phyloP scores from a whole-genome alignment of 2,888 invertebrate species.

The Melieria crassipennis region DNA sequence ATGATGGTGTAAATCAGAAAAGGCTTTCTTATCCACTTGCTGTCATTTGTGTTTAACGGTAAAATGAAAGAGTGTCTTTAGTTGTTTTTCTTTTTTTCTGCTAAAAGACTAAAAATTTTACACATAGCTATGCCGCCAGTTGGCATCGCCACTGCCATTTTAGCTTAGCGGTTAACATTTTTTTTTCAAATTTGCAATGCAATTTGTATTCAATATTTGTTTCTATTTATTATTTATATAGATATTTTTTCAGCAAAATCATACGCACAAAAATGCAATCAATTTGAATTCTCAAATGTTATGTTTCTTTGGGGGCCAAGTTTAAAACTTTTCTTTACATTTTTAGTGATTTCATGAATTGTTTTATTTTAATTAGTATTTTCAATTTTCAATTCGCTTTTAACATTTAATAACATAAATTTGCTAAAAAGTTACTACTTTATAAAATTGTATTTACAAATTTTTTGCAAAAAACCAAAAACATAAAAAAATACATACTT shows the following conservation, averaged over 20 bases:
- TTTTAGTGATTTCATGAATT: slow-evolving; percentile 31
- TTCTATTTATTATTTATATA: neutral
- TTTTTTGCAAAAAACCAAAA: slow-evolving; percentile 8
- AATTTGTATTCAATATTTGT: slow-evolving; percentile 1
- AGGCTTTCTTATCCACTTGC: neutral
- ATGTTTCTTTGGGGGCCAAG: slow-evolving; percentile 14
- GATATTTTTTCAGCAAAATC: neutral
- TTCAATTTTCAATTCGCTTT: too few relatives aligned
- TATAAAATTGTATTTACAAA: slow-evolving; percentile 6
- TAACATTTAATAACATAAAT: slow-evolving; percentile 15
- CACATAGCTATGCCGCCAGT: neutral
- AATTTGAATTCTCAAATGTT: too few relatives aligned
- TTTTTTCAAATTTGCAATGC: too few relatives aligned
- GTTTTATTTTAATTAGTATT: slow-evolving; percentile 15
- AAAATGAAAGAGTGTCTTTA: slow-evolving; percentile 4
- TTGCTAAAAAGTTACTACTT: slow-evolving; percentile 27
- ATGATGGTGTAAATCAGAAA: slow-evolving; percentile 60
- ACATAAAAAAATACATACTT: slow-evolving; percentile 26
- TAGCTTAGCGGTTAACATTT: too few relatives aligned
- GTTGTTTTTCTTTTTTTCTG: neutral
- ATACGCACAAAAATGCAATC: too few relatives aligned
- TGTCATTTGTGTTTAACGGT: neutral
- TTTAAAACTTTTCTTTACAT: slow-evolving; percentile 26
- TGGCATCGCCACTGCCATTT: too few relatives aligned
- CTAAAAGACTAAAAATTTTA: neutral